Base-by-base conservation (phyloP, 2,888 invertebrate species). In the Fragum whitleyi region DNA sequence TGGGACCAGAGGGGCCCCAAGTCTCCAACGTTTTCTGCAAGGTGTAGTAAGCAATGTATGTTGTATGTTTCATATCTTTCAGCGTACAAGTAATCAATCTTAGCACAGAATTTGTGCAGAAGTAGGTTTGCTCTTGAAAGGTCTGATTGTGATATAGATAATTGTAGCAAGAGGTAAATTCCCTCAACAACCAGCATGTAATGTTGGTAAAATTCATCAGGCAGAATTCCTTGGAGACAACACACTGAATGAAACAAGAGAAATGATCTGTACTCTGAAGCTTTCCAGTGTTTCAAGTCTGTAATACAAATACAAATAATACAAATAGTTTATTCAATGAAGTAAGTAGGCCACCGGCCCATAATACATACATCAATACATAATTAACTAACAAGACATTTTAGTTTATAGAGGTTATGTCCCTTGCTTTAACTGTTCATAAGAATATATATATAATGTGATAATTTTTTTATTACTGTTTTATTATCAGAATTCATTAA, bases 281-380 rank as follows among this genome's bases (percentile, higher is more conserved):
- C 84, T 65, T 86, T 86, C 85, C 84, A 86, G 59, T 85, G 78
- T 23, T 82, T 75, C 14, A 77, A 47, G 32, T 71, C 61, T 28
- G 57, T 23, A 14, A 85, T 70, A 29, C 26, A n/a, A n/a, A n/a
- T n/a, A n/a, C n/a, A n/a, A n/a, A n/a, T n/a, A n/a, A n/a, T n/a
- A n/a, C n/a, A n/a, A n/a, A n/a, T n/a, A n/a, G n/a, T n/a, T n/a
- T n/a, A n/a, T n/a, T n/a, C n/a, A n/a, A n/a, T n/a, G n/a, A n/a
- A n/a, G n/a, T n/a, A n/a, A n/a, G n/a, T n/a, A n/a, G n/a, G n/a
- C n/a, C n/a, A n/a, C n/a, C n/a, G n/a, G n/a, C n/a, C n/a, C n/a
- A n/a, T n/a, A n/a, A n/a, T n/a, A n/a, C n/a, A n/a, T n/a, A n/a
- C n/a, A n/a, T n/a, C n/a, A n/a, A n/a, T n/a, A n/a, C n/a, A n/a